A percentile compares a stretch with the other conserved stretches of the same genome.
Evolutionary conservation across 2,797 vertebrate species (phyloP).

Genomic region (Leptodactylus fallax): DNA sequence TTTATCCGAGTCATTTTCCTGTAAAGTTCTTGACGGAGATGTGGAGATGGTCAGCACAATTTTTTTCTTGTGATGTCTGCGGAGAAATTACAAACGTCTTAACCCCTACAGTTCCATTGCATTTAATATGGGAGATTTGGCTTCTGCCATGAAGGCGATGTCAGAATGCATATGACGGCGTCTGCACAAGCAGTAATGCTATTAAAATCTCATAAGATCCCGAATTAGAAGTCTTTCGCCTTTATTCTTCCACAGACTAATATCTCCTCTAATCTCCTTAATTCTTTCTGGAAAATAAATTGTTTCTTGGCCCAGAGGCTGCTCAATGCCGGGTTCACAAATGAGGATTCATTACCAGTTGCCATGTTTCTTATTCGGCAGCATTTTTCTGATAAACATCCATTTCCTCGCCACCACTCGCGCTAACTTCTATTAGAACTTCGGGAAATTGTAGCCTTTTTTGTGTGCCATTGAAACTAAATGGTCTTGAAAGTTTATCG

Average conservation of each 20-base stretch:
- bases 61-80: conserved; percentile 66
- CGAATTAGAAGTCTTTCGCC: neutral
- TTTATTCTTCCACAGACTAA: conserved; percentile 30
- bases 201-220: conserved; percentile 35
- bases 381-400: conserved; percentile 14
- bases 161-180: conserved; percentile 66
- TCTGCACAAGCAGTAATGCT: conserved; percentile 22
- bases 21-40: conserved; percentile 65
- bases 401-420: neutral
- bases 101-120: conserved; percentile 50
- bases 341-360: conserved; percentile 42
- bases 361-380: conserved; percentile 1
- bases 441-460: neutral
- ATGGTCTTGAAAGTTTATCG: neutral
- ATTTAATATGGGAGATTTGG: conserved; percentile 65
- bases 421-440: neutral
- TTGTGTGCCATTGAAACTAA: neutral
- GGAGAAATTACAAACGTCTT: conserved; percentile 58
- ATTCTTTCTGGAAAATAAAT: conserved; percentile 58
- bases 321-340: conserved; percentile 4
- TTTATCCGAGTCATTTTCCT: conserved; percentile 71
- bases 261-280: conserved; percentile 44
- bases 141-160: conserved; percentile 67
- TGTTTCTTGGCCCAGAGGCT: conserved; percentile 44
- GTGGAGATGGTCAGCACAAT: conserved; percentile 64